Evolutionary conservation across 2,888 invertebrate genomes (phyloP).

Genomic region (Oligia strigilis): DNA sequence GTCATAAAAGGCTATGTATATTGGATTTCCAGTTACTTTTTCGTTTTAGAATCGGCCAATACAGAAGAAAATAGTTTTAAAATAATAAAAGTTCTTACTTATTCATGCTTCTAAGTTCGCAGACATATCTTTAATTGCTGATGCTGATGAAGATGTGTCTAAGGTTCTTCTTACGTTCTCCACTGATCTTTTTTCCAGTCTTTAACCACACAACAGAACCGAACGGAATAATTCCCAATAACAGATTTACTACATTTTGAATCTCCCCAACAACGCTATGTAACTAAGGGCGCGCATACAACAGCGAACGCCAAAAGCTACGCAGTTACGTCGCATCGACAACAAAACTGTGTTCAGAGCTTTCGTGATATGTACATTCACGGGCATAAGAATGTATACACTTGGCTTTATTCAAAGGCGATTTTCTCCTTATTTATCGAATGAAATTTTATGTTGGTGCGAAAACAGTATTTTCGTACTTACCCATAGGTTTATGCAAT

Average conservation of each 20-base stretch:
- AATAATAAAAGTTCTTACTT: constrained; percentile 9
- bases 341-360: constrained; percentile 18
- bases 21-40: constrained; percentile 2
- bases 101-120: neutral
- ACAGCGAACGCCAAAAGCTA: constrained; percentile 8
- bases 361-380: constrained; percentile 28
- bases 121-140: neutral
- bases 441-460: neutral
- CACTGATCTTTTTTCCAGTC: neutral
- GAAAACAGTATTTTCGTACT: neutral
- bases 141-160: neutral
- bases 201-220: neutral
- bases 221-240: neutral
- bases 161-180: neutral
- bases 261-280: constrained; percentile 9
- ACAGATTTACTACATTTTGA: constrained; percentile 17
- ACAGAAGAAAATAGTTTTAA: neutral
- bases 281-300: constrained; percentile 31
- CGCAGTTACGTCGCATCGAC: neutral
- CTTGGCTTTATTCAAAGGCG: neutral
- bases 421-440: neutral
- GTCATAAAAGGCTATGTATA: neutral
- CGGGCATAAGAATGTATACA: too few relatives aligned
- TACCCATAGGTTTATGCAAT: neutral
- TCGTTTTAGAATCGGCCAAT: neutral